Conservation (phyloP, 2,888 invertebrate species). For the Eupeodes latifasciatus region DNA sequence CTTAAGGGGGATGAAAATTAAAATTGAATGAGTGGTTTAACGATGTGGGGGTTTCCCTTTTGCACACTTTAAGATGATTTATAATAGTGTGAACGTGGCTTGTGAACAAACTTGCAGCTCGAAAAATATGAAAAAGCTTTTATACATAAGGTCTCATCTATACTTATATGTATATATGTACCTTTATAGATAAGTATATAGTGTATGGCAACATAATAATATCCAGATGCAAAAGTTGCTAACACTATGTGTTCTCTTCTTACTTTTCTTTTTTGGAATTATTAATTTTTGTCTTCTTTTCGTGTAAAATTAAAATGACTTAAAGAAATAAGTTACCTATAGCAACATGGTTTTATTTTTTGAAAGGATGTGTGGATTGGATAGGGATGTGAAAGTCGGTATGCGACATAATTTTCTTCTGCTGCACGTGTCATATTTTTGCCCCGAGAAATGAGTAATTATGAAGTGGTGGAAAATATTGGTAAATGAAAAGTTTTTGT, state of each 20-base stretch:
- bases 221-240: constrained; percentile 50
- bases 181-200: constrained; percentile 16
- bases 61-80: constrained; percentile 65
- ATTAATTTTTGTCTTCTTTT: neutral
- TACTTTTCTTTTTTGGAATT: neutral
- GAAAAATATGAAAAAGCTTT: neutral
- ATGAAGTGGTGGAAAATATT: neutral
- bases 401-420: constrained; percentile 16
- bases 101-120: constrained; percentile 12
- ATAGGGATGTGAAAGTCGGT: constrained; percentile 6
- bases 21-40: constrained; percentile 72
- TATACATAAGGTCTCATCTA: neutral
- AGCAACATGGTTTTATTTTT: neutral
- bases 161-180: too few relatives aligned
- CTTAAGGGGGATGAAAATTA: constrained; percentile 71
- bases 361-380: too few relatives aligned
- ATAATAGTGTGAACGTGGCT: constrained; percentile 57
- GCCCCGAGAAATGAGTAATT: neutral
- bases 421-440: constrained; percentile 27
- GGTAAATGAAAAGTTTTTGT: neutral
- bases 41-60: constrained; percentile 60
- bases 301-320: constrained; percentile 21
- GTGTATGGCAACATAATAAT: constrained; percentile 9
- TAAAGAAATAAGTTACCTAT: neutral
- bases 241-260: constrained; percentile 26